Conservation (phyloP, 2,888 invertebrate genomes). For the Tinea pellionella region DNA sequence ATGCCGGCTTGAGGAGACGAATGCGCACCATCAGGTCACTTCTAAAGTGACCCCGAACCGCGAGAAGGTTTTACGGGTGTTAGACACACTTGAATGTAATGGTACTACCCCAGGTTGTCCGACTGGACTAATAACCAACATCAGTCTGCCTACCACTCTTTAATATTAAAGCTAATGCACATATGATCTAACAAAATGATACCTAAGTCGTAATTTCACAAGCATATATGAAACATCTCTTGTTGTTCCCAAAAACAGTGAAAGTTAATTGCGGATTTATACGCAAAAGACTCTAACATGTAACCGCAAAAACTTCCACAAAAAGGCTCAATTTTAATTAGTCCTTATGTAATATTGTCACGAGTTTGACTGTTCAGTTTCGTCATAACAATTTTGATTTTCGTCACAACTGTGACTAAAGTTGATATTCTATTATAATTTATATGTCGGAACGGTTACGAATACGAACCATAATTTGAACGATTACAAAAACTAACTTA, state of each 20-base stretch:
- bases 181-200: background rate
- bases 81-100: too few relatives aligned
- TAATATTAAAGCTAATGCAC: background rate
- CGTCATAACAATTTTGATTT: background rate
- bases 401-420: too few relatives aligned
- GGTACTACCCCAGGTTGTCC: too few relatives aligned
- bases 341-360: background rate
- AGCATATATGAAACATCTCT: background rate
- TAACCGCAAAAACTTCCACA: slow-evolving; percentile 25
- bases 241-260: background rate
- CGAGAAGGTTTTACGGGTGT: too few relatives aligned
- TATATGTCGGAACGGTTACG: too few relatives aligned
- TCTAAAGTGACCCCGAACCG: too few relatives aligned
- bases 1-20: too few relatives aligned
- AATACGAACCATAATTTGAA: background rate
- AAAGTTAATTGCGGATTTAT: slow-evolving; percentile 26
- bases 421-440: too few relatives aligned
- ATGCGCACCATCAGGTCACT: too few relatives aligned
- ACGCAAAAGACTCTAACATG: slow-evolving; percentile 30
- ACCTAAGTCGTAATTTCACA: background rate
- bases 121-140: too few relatives aligned
- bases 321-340: background rate
- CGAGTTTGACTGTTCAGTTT: background rate
- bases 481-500: background rate
- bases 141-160: too few relatives aligned